Evolutionary conservation across 2,888 invertebrate genomes (phyloP).

Genomic region (Cosmorhoe ocellata): DNA sequence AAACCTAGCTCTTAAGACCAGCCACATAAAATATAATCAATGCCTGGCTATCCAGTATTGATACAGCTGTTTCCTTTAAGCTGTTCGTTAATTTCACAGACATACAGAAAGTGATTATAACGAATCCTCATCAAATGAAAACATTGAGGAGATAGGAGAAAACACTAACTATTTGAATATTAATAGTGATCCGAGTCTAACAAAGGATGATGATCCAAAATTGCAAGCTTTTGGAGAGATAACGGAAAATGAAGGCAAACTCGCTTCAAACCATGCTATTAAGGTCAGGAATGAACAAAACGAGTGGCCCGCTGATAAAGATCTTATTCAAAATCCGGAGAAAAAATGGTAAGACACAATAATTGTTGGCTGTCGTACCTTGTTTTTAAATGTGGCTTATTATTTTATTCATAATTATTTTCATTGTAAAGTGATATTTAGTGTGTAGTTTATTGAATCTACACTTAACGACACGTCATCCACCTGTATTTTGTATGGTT

Average conservation of each 20-base stretch:
- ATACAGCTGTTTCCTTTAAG: not conserved
- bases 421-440: too few species aligned
- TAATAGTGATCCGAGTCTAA: constrained; percentile 4
- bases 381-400: too few species aligned
- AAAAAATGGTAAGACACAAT: constrained; percentile 47
- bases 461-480: too few species aligned
- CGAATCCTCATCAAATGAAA: constrained; percentile 22
- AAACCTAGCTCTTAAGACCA: too few species aligned
- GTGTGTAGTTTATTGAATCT: too few species aligned
- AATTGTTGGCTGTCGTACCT: too few species aligned
- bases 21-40: too few species aligned
- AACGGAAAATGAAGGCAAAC: constrained; percentile 23
- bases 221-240: not conserved
- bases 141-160: constrained; percentile 23
- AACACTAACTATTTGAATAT: constrained; percentile 33
- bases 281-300: constrained; percentile 30
- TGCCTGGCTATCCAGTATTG: too few species aligned
- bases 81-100: constrained; percentile 17
- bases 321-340: constrained; percentile 31
- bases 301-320: constrained; percentile 23
- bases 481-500: too few species aligned
- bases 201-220: constrained; percentile 1
- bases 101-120: constrained; percentile 30
- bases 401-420: too few species aligned
- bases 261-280: constrained; percentile 23